These are phyloP conservation scores for Neotoxoptera formosana DNA, from an alignment of 1,140 invertebrate genomes.

Conservation along the genomic window DNA sequence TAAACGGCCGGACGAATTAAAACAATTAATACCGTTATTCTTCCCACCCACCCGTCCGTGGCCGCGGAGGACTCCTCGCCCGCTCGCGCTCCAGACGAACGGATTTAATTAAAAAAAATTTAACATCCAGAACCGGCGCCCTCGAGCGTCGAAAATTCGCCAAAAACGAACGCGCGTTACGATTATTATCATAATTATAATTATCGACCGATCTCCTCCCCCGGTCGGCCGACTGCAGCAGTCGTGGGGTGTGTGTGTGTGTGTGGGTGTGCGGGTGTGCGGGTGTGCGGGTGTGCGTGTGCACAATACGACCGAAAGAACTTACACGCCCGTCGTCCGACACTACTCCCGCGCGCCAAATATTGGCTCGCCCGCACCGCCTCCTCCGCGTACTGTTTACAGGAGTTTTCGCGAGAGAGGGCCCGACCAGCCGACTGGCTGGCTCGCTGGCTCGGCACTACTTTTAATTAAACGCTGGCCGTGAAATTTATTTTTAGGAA, in stretches of 20 bases:
- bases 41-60: neutral
- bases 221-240: neutral
- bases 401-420: conserved; percentile 44
- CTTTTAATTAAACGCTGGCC: conserved; percentile 51
- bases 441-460: conserved; percentile 22
- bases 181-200: conserved; percentile 57
- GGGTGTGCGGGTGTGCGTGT: neutral
- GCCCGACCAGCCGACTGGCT: neutral
- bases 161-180: conserved; percentile 51
- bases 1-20: conserved; percentile 54
- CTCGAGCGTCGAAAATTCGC: conserved; percentile 56
- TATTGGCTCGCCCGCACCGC: conserved; percentile 32
- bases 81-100: conserved; percentile 8
- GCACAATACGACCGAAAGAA: conserved; percentile 12
- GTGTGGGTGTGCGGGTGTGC: neutral
- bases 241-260: neutral
- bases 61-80: too few species aligned
- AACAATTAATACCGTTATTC: conserved; percentile 58
- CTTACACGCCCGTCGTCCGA: neutral
- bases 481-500: conserved; percentile 9
- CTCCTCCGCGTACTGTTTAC: conserved; percentile 5
- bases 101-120: conserved; percentile 58
- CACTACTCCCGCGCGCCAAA: neutral
- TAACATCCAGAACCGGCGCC: conserved; percentile 48
- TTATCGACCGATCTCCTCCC: conserved; percentile 48